Evolutionary conservation across 1,140 invertebrate species (phyloP).

Genomic region (Pseudomyrmex concolor): DNA sequence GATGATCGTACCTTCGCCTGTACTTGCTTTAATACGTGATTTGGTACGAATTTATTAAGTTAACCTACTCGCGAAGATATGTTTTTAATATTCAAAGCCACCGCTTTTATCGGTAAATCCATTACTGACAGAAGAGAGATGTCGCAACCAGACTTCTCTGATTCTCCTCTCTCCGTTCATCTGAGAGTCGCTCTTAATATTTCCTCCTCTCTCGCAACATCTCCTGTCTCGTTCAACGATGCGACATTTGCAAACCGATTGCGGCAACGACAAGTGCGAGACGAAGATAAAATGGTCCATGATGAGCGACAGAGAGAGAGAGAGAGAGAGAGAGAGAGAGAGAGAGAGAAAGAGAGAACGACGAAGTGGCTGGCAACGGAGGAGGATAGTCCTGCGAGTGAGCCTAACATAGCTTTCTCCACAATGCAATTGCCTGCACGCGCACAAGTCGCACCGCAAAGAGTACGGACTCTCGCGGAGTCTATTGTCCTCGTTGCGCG

Average conservation of each 20-base stretch:
- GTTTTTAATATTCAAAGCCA: not conserved
- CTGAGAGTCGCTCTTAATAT: constrained; percentile 18
- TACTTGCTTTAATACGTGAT: not conserved
- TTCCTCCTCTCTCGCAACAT: constrained; percentile 22
- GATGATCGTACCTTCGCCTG: not conserved
- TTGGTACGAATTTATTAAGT: no score
- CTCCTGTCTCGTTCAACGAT: constrained; percentile 14
- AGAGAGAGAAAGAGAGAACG: not conserved
- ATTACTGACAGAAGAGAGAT: not conserved
- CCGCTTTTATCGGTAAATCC: constrained; percentile 6
- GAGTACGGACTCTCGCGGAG: constrained; percentile 40
- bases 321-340: not conserved
- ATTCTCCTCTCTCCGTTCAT: not conserved
- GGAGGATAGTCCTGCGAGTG: constrained; percentile 29
- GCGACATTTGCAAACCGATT: constrained; percentile 46
- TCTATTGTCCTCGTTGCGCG: constrained; percentile 70
- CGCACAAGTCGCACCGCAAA: constrained; percentile 41
- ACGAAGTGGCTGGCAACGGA: not conserved
- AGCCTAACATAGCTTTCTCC: constrained; percentile 70
- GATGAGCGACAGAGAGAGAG: constrained; percentile 17
- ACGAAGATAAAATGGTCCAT: constrained; percentile 32
- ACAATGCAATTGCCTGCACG: constrained; percentile 68
- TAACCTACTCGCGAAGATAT: no score
- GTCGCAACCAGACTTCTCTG: not conserved
- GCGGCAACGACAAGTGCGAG: not conserved